Base-by-base conservation (phyloP, 2,113 vertebrate genomes). In the Spheniscus mendiculus region DNA sequence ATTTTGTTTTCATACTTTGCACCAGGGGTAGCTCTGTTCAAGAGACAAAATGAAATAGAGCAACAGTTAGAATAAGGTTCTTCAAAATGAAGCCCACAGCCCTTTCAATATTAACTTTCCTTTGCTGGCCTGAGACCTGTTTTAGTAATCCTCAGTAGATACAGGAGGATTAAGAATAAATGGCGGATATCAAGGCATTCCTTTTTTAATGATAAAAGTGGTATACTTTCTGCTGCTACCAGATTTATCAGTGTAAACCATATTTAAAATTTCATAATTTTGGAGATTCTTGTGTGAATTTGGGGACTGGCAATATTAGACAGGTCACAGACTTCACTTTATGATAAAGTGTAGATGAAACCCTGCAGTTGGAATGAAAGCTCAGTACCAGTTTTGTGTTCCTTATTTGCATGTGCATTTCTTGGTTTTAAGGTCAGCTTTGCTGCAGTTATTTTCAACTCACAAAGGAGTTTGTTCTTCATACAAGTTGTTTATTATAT, bases 31-130 rank as follows among this genome's bases (percentile, higher is more conserved):
- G 22, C 58, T 92, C 49, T 89, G 15, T 27, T 55, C 38, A 42
- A 50, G 56, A 42, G 15, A 36, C 3, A 6, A 11, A 36, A 84
- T 55, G 40, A 47, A 90, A 23, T 1, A 61, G 16, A 55, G 11
- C 15, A 88, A 8, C 4, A 2, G 26, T 61, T 76, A 49, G 19
- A 76, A 38, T 56, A 16, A 66, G 8, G 8, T 45, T 45, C 58
- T 81, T 63, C 62, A 63, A 55, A 83, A 50, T 0, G 0, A 71
- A 50, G 5, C 27, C 21, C 5, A 19, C 3, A 6, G 53, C 23
- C 20, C 12, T 78, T 85, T 62, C 40, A 62, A 5, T 6, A 27
- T 66, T 11, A 61, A 26, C 50, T 32, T 58, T 17, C 7, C 19
- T 77, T 58, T 74, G 9, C 20, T 88, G 47, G 14, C 45, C 55